These are phyloP conservation scores for Gobionotothen gibberifrons DNA, from an alignment of 2,797 vertebrate species.

Conservation along the genomic window DNA sequence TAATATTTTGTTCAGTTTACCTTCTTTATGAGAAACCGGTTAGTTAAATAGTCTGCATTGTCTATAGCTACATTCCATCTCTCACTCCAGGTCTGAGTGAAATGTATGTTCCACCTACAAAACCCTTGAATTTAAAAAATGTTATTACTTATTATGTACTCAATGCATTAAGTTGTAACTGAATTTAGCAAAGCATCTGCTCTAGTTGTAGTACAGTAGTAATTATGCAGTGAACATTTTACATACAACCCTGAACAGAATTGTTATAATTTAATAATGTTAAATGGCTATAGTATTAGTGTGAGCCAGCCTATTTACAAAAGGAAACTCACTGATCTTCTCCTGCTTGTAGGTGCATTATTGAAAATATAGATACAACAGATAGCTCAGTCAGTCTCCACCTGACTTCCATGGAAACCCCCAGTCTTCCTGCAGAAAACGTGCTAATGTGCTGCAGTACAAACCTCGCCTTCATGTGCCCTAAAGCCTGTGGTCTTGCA, in stretches of 20 bases:
- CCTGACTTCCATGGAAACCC: conserved; percentile 9
- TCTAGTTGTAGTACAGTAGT: not conserved
- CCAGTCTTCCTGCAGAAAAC: conserved; percentile 32
- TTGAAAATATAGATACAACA: not conserved
- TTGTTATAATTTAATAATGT: conserved; percentile 1
- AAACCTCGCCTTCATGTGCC: conserved; percentile 24
- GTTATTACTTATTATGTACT: not conserved
- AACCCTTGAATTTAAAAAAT: not conserved
- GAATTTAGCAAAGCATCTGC: not conserved
- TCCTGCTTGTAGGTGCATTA: not conserved
- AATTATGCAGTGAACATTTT: not conserved
- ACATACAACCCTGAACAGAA: not conserved
- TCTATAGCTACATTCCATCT: not conserved
- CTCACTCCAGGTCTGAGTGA: conserved; percentile 1
- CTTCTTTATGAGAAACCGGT: not conserved
- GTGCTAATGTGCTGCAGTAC: conserved; percentile 43
- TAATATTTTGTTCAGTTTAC: not conserved
- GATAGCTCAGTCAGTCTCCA: not conserved
- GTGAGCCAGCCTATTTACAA: not conserved
- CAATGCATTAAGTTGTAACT: not conserved
- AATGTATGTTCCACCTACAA: conserved; percentile 1
- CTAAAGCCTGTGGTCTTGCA: conserved; percentile 37
- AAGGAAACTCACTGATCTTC: not conserved
- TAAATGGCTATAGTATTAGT: not conserved
- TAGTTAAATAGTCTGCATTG: not conserved